A percentile compares a stretch with the other conserved stretches of the same genome.
These are phyloP conservation scores for Onchidella celtica DNA, from an alignment of 2,888 invertebrate genomes.

Conservation along the genomic window DNA sequence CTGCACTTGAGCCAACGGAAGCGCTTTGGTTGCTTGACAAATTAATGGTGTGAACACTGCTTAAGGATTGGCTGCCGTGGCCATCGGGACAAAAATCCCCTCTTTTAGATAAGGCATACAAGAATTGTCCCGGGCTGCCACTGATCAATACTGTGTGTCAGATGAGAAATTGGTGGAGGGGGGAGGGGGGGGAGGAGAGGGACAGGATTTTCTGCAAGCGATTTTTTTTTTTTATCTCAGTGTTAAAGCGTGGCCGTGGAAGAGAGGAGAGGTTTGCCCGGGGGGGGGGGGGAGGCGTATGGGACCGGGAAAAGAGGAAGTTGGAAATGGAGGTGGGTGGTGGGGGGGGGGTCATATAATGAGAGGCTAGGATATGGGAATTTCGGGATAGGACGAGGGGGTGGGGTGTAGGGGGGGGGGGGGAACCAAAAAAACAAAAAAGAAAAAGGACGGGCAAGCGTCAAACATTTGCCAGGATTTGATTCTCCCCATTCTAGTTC, in stretches of 20 bases:
- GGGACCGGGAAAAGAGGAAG: neutral
- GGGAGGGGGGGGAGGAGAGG: neutral
- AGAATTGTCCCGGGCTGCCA: neutral
- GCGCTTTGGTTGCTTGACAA: slow-evolving; percentile 15
- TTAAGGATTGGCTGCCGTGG: neutral
- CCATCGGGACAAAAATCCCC: neutral
- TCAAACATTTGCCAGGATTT: too few species aligned
- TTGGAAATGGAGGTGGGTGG: neutral
- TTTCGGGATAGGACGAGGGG: too few species aligned
- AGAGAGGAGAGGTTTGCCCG: neutral
- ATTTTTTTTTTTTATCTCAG: too few species aligned
- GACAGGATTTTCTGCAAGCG: too few species aligned
- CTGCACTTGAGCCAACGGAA: slow-evolving; percentile 13
- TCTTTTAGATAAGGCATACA: slow-evolving; percentile 20
- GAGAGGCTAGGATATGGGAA: too few species aligned
- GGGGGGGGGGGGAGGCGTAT: neutral
- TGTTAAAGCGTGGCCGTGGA: neutral
- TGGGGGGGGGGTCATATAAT: neutral
- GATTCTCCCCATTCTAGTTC: too few species aligned
- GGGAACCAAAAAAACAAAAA: too few species aligned
- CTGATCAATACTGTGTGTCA: slow-evolving; percentile 28
- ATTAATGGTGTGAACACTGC: slow-evolving; percentile 37
- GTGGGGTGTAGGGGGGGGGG: too few species aligned
- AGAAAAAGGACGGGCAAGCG: too few species aligned
- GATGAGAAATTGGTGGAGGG: neutral